These are phyloP conservation scores for Xenopus laevis DNA, from an alignment of 2,113 vertebrate species.

Conservation along the genomic window DNA sequence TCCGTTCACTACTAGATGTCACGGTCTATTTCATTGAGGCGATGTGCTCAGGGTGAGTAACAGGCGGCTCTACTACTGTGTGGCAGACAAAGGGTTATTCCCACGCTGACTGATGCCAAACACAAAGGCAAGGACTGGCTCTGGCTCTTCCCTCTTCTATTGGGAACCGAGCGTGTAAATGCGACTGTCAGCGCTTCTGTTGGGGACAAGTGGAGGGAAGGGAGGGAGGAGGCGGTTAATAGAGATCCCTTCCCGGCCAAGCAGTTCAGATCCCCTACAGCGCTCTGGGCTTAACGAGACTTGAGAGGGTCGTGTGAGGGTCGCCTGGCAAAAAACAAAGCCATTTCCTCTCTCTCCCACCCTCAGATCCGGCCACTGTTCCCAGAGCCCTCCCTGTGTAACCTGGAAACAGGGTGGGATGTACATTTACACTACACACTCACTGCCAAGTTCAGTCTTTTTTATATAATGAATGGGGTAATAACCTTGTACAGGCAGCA, in stretches of 20 bases:
- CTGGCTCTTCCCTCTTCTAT: constrained; percentile 18
- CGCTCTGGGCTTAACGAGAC: constrained; percentile 11
- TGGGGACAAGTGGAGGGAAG: constrained; percentile 9
- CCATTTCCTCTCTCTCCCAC: neutral
- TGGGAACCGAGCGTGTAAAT: constrained; percentile 25
- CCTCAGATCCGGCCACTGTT: neutral
- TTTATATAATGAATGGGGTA: too few relatives aligned
- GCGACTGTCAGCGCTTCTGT: constrained; percentile 4
- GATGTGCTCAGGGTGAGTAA: too few relatives aligned
- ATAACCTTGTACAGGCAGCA: too few relatives aligned
- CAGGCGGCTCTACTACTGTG: neutral
- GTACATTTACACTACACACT: too few relatives aligned
- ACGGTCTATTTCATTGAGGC: too few relatives aligned
- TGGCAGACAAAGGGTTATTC: neutral
- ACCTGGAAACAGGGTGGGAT: neutral
- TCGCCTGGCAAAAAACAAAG: neutral
- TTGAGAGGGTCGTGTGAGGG: neutral
- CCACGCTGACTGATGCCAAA: neutral
- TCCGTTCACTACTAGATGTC: too few relatives aligned
- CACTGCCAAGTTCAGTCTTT: too few relatives aligned
- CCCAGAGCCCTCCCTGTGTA: neutral
- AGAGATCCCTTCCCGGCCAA: neutral
- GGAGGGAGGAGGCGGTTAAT: neutral
- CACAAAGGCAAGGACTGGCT: constrained; percentile 25
- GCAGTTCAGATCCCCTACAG: neutral